Base-by-base conservation (phyloP, 2,113 vertebrate genomes). In the Thamnophis sirtalis region DNA sequence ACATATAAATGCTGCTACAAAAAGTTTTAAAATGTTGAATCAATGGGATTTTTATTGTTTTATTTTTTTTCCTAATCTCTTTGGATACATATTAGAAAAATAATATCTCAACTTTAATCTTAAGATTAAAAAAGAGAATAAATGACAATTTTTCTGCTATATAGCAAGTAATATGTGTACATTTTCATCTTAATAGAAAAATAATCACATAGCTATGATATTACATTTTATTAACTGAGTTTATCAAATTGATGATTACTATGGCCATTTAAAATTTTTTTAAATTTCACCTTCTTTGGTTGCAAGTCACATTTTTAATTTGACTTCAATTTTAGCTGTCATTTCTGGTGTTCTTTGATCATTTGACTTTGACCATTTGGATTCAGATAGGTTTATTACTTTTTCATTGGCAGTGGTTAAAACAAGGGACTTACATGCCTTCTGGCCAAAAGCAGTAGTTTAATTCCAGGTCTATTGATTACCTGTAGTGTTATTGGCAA, bases 391-490 rank as follows among this genome's bases (percentile, higher is more conserved):
- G 73, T 49, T 89, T 92, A 49, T 91, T n/a, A 91, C 85, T 92
- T 94, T 86, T 92, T 95, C 90, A 89, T 22, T 93, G 94, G 89
- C 91, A 94, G 93, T 94, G 91, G 93, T 87, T 91, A 84, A 94
- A 94, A 95, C 22, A 0, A 3, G 24, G 93, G 93, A 97, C 98
- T 98, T 97, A 93, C 93, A 89, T 97, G 96, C 96, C 96, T 95
- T 96, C 95, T 96, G 96, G 96, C 95, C 95, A 96, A 97, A 98
- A 97, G 90, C 92, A 95, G 93, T 95, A 96, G 89, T 94, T 96
- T 98, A 96, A 98, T 97, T 97, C 96, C 95, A 96, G 93, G 91
- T 95, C 50, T 97, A 98, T 98, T 98, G 98, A 99, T 98, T 98
- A 98, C 93, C 97, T 97, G 97, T 98, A 97, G 96, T 95, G 94